These are phyloP conservation scores for Ornithoptera alexandrae DNA, from an alignment of 2,888 invertebrate species.

Conservation along the genomic window DNA sequence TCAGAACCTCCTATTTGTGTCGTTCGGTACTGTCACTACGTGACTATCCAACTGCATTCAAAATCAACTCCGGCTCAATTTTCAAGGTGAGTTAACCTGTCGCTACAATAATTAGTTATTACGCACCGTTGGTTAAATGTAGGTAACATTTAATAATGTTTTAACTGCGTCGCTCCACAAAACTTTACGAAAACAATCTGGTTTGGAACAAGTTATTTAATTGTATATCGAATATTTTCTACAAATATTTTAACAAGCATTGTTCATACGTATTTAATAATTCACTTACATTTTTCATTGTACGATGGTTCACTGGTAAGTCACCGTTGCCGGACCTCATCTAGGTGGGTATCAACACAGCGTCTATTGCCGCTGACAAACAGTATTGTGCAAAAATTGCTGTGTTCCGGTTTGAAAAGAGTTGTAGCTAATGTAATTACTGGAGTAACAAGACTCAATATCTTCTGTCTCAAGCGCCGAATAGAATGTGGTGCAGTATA, in stretches of 20 bases:
- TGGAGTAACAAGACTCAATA: no score
- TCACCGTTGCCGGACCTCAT: no score
- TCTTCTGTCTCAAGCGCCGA: no score
- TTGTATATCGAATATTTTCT: neutral
- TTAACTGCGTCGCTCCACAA: conserved; percentile 11
- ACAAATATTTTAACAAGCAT: neutral
- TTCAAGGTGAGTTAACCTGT: conserved; percentile 27
- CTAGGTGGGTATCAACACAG: no score
- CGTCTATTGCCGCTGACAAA: no score
- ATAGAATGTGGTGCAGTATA: no score
- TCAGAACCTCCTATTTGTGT: neutral
- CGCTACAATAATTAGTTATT: conserved; percentile 23
- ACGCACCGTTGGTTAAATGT: conserved; percentile 16
- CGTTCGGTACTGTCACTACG: neutral
- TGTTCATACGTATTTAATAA: neutral
- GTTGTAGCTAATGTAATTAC: no score
- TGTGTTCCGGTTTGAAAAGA: no score
- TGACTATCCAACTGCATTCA: conserved; percentile 11
- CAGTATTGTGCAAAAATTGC: no score
- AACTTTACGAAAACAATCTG: conserved; percentile 5
- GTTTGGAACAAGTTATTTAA: conserved; percentile 18
- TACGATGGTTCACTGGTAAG: no score
- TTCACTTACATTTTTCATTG: neutral
- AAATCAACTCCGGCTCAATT: conserved; percentile 15
- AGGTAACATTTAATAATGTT: conserved; percentile 17